phyloP scores from a whole-genome alignment of 2,888 invertebrate species.

The Andrena flavipes region DNA sequence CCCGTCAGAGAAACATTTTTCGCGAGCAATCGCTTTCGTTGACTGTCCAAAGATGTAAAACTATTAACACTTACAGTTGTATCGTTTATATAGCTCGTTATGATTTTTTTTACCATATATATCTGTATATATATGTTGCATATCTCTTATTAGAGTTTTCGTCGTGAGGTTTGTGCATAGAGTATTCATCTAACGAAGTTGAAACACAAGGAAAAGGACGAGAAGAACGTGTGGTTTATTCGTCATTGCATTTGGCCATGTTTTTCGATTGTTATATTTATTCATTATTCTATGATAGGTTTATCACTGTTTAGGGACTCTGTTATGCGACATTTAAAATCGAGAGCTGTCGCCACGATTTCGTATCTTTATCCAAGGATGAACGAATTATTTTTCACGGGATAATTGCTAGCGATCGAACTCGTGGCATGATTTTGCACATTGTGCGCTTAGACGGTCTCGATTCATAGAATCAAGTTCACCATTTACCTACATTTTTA shows the following conservation, averaged over 20 bases:
- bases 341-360: constrained; percentile 38
- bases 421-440: constrained; percentile 37
- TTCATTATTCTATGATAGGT: constrained; percentile 78
- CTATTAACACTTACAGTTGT: constrained; percentile 70
- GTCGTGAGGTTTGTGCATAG: constrained; percentile 37
- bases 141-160: constrained; percentile 43
- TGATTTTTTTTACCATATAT: constrained; percentile 51
- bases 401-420: constrained; percentile 11
- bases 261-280: constrained; percentile 78
- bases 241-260: constrained; percentile 77
- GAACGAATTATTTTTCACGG: constrained; percentile 26
- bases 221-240: constrained; percentile 49
- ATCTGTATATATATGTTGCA: constrained; percentile 51
- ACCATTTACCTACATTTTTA: constrained; percentile 70
- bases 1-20: constrained; percentile 14
- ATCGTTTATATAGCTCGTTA: constrained; percentile 69
- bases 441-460: constrained; percentile 53
- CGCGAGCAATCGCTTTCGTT: constrained; percentile 72
- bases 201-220: constrained; percentile 2
- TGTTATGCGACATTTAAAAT: constrained; percentile 52
- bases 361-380: constrained; percentile 16
- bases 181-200: constrained; percentile 47
- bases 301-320: constrained; percentile 73
- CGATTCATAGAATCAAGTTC: constrained; percentile 63
- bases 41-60: constrained; percentile 81